Evolutionary conservation across 2,113 vertebrate species (phyloP), one percentile per base, ranked within the genome.

Genomic region (Puffinus mauretanicus): DNA sequence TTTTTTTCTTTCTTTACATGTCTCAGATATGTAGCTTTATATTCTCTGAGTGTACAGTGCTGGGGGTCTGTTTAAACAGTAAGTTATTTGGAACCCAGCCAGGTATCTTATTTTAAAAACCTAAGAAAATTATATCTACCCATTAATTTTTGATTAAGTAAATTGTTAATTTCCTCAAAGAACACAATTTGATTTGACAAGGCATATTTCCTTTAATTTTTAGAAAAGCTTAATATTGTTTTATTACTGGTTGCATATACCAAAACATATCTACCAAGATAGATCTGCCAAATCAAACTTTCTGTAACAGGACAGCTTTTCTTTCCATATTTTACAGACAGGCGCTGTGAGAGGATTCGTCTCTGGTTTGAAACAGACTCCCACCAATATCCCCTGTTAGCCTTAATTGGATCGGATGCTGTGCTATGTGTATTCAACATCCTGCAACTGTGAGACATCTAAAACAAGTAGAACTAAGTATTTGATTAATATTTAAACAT

Each of bases 401-500:
- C 13, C n/a, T 96, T 93, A 86, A 95, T 86, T 81, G 69, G 75
- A 70, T 60, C 2, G 3, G 78, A 65, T 58, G 62, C 75, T 90
- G 38, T 62, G 44, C 61, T 71, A 11, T 12, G 3, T 27, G 46
- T 22, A 55, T 64, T 62, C 75, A 88, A 78, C 71, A 93, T 52
- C 64, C 90, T 70, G n/a, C 32, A 77, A 83, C 83, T 42, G 58
- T 17, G 40, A 93, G 79, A 75, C 25, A 10, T 55, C 60, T 69
- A 54, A 88, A 95, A 58, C 64, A 73, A 86, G 55, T 44, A 95
- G 58, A 95, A 92, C 83, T 95, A 94, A 83, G 57, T 75, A 85
- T 73, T 85, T 95, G 70, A 94, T 97, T 84, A 95, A 96, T 94
- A 95, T 93, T 94, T 95, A 94, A 96, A 94, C 76, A 87, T 9